Evolutionary conservation across 2,888 invertebrate species (phyloP).

Genomic region (Glyphotaelius pellucidus): DNA sequence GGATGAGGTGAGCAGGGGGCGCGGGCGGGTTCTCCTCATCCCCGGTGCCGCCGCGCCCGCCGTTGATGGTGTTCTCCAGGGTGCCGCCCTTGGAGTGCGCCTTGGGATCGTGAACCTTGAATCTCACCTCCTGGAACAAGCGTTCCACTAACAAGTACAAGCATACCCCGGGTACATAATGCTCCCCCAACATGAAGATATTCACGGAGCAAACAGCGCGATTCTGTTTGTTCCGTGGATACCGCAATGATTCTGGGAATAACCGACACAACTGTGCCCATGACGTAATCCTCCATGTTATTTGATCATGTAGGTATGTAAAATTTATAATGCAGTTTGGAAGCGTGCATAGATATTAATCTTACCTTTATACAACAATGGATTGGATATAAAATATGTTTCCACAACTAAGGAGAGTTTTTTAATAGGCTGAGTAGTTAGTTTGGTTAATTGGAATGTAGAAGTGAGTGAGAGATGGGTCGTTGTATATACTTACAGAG

Average conservation of each 20-base stretch:
- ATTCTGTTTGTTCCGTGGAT: not conserved
- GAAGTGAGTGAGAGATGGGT: not conserved
- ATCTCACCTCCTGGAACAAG: constrained; percentile 93
- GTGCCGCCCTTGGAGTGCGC: constrained; percentile 95
- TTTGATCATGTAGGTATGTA: not conserved
- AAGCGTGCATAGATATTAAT: not conserved
- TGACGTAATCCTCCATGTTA: not conserved
- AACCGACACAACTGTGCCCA: not conserved
- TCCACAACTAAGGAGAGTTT: not conserved
- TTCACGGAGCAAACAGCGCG: not conserved
- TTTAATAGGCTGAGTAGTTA: not conserved
- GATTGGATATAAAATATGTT: not conserved
- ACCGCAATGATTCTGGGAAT: not conserved
- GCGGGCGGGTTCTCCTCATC: constrained; percentile 82
- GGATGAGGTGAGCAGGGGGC: constrained; percentile 86
- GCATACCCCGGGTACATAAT: constrained; percentile 69
- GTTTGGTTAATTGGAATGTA: not conserved
- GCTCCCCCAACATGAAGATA: constrained; percentile 71
- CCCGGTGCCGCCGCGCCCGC: constrained; percentile 80
- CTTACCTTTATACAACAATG: not conserved
- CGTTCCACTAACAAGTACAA: constrained; percentile 81
- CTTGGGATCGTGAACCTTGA: constrained; percentile 96
- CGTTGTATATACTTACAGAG: constrained; percentile 71
- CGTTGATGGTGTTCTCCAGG: constrained; percentile 93
- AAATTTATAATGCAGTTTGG: not conserved